Conservation (phyloP, 2,113 vertebrate genomes). For the Phalacrocorax pelagicus region DNA sequence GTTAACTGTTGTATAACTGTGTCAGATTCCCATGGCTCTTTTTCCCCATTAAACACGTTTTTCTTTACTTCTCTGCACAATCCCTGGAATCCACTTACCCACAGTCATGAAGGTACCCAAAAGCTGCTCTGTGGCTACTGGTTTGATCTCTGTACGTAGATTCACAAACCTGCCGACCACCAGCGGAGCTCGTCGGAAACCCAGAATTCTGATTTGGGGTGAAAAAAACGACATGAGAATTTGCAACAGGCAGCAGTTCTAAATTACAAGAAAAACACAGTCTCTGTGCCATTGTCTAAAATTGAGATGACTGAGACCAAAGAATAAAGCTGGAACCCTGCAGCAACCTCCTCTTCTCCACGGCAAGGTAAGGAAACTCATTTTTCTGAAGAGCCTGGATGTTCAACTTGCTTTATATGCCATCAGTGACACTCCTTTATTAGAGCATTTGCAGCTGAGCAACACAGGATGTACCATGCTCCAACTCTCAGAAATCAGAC, state of each 20-base stretch:
- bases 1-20: not conserved
- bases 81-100: slow-evolving; percentile 74
- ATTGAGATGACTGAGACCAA: not conserved
- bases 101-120: slow-evolving; percentile 92
- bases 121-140: slow-evolving; percentile 94
- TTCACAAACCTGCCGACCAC: slow-evolving; percentile 94
- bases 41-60: not conserved
- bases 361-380: not conserved
- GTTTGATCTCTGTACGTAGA: slow-evolving; percentile 92
- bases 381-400: not conserved
- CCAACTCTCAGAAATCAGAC: not conserved
- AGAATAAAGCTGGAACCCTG: not conserved
- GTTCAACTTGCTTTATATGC: not conserved
- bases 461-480: not conserved
- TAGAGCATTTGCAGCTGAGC: not conserved
- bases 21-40: not conserved
- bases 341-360: not conserved
- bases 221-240: not conserved
- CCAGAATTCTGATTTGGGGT: slow-evolving; percentile 84
- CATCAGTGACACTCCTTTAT: not conserved
- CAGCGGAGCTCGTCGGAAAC: slow-evolving; percentile 93
- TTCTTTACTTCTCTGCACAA: not conserved
- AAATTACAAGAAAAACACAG: not conserved
- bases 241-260: not conserved
- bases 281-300: not conserved